phyloP scores from a whole-genome alignment of 2,113 vertebrate species.

The Centropristis striata region DNA sequence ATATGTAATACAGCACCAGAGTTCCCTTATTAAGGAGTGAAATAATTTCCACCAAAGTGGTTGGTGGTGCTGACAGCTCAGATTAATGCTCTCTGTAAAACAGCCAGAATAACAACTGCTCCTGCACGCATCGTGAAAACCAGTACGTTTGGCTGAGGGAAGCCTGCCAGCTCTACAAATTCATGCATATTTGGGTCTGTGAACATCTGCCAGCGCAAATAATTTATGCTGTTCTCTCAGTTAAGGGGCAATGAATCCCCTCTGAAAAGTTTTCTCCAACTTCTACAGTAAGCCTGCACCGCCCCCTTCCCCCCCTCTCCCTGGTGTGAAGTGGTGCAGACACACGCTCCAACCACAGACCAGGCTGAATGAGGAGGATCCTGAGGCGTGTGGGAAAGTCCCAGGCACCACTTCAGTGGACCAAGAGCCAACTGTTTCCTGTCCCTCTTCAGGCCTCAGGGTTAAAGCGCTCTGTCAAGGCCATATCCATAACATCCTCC shows the following conservation, averaged over 20 bases:
- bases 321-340: slow-evolving; percentile 77
- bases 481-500: slow-evolving; percentile 67
- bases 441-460: slow-evolving; percentile 69
- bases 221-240: slow-evolving; percentile 87
- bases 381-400: slow-evolving; percentile 75
- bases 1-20: slow-evolving; percentile 81
- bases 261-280: slow-evolving; percentile 83
- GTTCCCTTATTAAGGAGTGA: slow-evolving; percentile 81
- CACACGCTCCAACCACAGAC: slow-evolving; percentile 75
- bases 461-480: slow-evolving; percentile 66
- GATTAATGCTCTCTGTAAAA: slow-evolving; percentile 84
- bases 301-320: slow-evolving; percentile 3
- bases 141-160: slow-evolving; percentile 80
- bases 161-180: slow-evolving; percentile 86
- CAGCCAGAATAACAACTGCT: slow-evolving; percentile 81
- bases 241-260: slow-evolving; percentile 83
- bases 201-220: slow-evolving; percentile 89
- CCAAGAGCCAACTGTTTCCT: slow-evolving; percentile 77
- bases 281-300: slow-evolving; percentile 68
- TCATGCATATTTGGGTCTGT: slow-evolving; percentile 91
- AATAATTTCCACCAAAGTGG: slow-evolving; percentile 78
- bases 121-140: slow-evolving; percentile 83
- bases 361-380: slow-evolving; percentile 67
- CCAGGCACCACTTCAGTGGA: slow-evolving; percentile 72
- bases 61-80: slow-evolving; percentile 77